Evolutionary conservation across 2,113 vertebrate genomes (phyloP).

Genomic region (Pao palembangensis): DNA sequence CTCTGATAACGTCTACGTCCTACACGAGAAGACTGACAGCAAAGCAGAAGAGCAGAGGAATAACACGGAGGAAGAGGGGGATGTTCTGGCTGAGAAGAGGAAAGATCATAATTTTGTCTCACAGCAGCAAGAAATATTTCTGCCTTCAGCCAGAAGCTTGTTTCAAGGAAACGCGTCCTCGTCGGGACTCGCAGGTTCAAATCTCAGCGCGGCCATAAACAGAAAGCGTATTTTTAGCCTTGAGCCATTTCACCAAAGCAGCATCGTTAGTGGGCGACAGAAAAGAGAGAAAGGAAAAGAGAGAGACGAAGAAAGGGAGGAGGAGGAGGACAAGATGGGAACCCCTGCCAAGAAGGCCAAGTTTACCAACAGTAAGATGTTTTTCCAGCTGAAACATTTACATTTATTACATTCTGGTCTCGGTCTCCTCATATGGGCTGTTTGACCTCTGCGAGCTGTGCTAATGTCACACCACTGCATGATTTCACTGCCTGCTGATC

Average conservation of each 20-base stretch:
- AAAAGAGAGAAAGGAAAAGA: slow-evolving; percentile 43
- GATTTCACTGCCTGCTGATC: not conserved
- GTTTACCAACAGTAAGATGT: slow-evolving; percentile 7
- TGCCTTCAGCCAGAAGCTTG: not conserved
- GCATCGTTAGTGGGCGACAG: slow-evolving; percentile 38
- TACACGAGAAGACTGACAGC: not conserved
- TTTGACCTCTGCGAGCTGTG: too few species aligned
- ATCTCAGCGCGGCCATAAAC: not conserved
- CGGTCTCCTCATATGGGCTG: not conserved
- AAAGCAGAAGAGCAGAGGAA: not conserved
- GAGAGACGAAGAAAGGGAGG: not conserved
- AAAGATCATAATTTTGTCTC: slow-evolving; percentile 1
- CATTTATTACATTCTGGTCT: not conserved
- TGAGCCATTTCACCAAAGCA: slow-evolving; percentile 59
- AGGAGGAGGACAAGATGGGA: slow-evolving; percentile 3
- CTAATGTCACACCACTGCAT: not conserved
- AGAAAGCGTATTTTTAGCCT: slow-evolving; percentile 36
- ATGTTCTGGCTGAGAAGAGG: slow-evolving; percentile 3
- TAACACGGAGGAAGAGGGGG: not conserved
- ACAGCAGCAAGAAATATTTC: slow-evolving; percentile 5
- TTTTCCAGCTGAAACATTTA: not conserved
- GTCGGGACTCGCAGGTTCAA: not conserved
- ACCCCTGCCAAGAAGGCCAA: slow-evolving; percentile 14
- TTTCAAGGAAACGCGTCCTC: slow-evolving; percentile 11
- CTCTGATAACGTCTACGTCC: slow-evolving; percentile 5